Evolutionary conservation across 1,140 invertebrate genomes (phyloP).

Genomic region (Diplogasteroides magnus): DNA sequence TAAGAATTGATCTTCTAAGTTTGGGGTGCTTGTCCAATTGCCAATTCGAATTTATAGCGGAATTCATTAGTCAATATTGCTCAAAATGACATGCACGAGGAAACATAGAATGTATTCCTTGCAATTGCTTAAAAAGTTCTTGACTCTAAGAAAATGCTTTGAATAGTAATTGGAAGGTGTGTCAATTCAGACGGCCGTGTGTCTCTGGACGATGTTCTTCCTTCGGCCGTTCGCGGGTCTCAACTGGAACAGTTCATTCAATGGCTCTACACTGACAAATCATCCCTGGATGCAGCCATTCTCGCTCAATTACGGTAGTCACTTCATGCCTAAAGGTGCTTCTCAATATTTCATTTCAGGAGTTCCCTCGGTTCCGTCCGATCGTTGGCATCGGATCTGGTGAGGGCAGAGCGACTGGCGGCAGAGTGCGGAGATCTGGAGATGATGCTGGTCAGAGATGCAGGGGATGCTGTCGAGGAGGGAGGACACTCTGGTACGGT

Average conservation of each 20-base stretch:
- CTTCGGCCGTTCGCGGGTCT: not conserved
- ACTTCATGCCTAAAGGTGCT: not conserved
- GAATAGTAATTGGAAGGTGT: not conserved
- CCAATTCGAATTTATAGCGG: too few relatives aligned
- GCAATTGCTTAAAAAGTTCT: not conserved
- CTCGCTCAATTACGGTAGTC: not conserved
- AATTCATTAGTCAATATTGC: too few relatives aligned
- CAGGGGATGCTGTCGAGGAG: not conserved
- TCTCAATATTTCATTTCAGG: not conserved
- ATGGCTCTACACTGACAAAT: conserved; percentile 10
- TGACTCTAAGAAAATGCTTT: not conserved
- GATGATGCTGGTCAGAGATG: not conserved
- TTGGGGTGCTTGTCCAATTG: too few relatives aligned
- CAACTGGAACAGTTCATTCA: conserved; percentile 1
- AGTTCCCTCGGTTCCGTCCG: not conserved
- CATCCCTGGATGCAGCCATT: not conserved
- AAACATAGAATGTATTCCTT: not conserved
- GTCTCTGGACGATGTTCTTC: not conserved
- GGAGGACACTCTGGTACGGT: too few relatives aligned
- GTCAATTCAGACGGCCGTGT: not conserved
- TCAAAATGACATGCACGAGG: not conserved
- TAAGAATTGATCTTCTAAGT: too few relatives aligned
- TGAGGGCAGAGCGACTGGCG: not conserved
- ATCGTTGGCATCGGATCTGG: not conserved
- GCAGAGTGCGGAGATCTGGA: not conserved